phyloP scores from a whole-genome alignment of 2,797 vertebrate genomes.

The Sebastes dallii region DNA sequence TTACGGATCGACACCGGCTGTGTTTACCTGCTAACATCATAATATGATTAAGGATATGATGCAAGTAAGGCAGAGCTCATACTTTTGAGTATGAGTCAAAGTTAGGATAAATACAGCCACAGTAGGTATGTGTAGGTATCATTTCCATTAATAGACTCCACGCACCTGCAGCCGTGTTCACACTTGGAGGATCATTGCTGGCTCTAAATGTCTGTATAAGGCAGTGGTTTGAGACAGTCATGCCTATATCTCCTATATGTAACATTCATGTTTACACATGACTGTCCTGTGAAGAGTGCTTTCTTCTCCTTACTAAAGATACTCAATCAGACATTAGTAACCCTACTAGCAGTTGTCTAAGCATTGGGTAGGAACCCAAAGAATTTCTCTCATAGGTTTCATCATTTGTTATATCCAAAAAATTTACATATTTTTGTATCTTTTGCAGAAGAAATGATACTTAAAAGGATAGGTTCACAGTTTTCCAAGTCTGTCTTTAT shows the following conservation, averaged over 20 bases:
- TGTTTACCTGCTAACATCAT: slow-evolving; percentile 12
- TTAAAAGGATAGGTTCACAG: neutral
- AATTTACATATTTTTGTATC: neutral
- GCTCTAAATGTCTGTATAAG: neutral
- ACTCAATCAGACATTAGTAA: neutral
- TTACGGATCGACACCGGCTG: slow-evolving; percentile 2
- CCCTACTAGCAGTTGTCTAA: neutral
- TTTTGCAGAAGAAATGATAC: neutral
- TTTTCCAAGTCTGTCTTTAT: neutral
- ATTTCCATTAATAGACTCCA: neutral
- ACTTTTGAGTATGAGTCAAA: neutral
- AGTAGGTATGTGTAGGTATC: neutral
- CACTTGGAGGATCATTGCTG: neutral
- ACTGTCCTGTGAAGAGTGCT: neutral
- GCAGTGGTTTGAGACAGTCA: neutral
- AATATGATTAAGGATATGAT: neutral
- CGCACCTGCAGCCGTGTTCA: neutral
- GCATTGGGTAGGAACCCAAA: neutral
- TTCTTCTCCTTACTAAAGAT: neutral
- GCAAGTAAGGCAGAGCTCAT: neutral
- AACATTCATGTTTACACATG: neutral
- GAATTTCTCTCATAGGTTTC: neutral
- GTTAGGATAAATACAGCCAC: neutral
- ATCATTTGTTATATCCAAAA: neutral
- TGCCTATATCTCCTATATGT: neutral